These are phyloP conservation scores for Platygyra sinensis DNA, from an alignment of 64 coral and sea anemone genomes.

Conservation along the genomic window DNA sequence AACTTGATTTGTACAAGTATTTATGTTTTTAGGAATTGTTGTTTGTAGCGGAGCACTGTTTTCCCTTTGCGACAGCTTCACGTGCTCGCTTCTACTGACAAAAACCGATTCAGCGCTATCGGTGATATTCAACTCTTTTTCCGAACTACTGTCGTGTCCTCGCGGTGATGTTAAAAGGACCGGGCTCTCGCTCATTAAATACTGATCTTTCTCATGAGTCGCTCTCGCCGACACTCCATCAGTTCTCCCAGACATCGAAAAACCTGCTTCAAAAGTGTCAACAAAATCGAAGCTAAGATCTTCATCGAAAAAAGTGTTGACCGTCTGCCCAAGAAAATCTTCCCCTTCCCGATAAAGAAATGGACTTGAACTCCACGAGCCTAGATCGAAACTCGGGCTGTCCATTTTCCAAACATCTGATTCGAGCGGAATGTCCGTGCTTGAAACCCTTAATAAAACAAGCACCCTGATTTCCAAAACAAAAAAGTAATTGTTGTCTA, in stretches of 20 bases:
- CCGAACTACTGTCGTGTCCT: not conserved
- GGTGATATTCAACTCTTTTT: not conserved
- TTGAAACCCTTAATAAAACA: not conserved
- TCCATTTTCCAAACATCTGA: not conserved
- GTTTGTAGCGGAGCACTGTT: not conserved
- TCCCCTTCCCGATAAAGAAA: constrained; percentile 4
- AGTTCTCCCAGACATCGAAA: not conserved
- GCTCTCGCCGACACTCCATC: not conserved
- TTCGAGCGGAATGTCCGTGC: not conserved
- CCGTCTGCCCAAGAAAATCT: constrained; percentile 27
- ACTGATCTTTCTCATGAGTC: not conserved
- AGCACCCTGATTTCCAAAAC: not conserved
- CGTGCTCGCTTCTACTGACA: not conserved
- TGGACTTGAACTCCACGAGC: constrained; percentile 9
- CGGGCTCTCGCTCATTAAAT: not conserved
- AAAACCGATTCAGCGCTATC: not conserved
- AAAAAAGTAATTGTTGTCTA: constrained; percentile 9
- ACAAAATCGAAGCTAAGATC: constrained; percentile 25
- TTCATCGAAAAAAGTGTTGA: constrained; percentile 14
- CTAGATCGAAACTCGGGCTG: not conserved
- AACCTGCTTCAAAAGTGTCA: constrained; percentile 5
- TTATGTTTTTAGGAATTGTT: not conserved
- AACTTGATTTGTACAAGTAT: not conserved
- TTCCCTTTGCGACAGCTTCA: not conserved
- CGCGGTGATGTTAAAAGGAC: not conserved